Conservation (phyloP, 2,113 vertebrate genomes). For the Pimephales promelas region DNA sequence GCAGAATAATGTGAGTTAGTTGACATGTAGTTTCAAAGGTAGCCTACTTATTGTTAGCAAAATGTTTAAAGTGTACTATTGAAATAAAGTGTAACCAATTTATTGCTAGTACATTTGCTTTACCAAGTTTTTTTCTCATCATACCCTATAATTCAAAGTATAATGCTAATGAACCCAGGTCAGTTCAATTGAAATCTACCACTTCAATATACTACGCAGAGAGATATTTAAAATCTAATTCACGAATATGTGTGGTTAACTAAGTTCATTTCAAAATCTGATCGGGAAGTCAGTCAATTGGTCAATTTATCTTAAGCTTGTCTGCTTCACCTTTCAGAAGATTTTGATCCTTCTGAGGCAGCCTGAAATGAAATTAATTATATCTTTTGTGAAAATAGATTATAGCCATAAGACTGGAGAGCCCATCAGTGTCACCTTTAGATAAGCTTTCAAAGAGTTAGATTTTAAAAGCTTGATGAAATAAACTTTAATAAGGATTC, state of each 20-base stretch:
- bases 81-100: not conserved
- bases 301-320: slow-evolving; percentile 13
- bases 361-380: slow-evolving; percentile 37
- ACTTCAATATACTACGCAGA: not conserved
- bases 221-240: not conserved
- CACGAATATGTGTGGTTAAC: not conserved
- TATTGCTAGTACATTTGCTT: not conserved
- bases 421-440: slow-evolving; percentile 24
- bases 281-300: slow-evolving; percentile 17
- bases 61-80: no score
- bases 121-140: not conserved
- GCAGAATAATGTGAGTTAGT: no score
- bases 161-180: not conserved
- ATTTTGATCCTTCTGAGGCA: slow-evolving; percentile 25
- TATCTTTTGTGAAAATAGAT: slow-evolving; percentile 37
- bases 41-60: no score
- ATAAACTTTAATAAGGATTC: slow-evolving; percentile 20
- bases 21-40: no score
- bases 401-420: slow-evolving; percentile 3
- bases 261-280: slow-evolving; percentile 14
- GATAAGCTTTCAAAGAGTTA: slow-evolving; percentile 16
- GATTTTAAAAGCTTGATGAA: slow-evolving; percentile 16
- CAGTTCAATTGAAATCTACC: not conserved
- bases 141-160: not conserved
- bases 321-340: not conserved